Conservation (phyloP, 1,140 invertebrate genomes). For the Lepidurus packardi region DNA sequence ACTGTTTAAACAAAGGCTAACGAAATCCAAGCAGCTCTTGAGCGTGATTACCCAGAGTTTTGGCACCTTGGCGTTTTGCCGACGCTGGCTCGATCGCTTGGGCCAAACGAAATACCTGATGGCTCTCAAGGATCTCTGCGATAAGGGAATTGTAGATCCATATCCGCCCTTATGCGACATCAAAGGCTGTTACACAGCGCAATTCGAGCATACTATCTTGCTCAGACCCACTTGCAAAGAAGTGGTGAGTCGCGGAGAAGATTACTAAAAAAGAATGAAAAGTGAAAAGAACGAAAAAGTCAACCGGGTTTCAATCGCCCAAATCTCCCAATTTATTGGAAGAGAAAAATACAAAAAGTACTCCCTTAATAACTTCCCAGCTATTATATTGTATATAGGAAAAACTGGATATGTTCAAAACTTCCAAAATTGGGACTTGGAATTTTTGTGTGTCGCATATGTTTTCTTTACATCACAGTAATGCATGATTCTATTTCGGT, state of each 20-base stretch:
- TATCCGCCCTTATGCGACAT: constrained; percentile 98
- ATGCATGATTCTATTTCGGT: background rate
- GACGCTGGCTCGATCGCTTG: constrained; percentile 94
- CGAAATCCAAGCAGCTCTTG: constrained; percentile 86
- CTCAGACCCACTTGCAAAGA: constrained; percentile 98
- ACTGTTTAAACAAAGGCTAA: constrained; percentile 55
- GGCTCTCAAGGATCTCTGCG: constrained; percentile 96
- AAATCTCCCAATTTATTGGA: background rate
- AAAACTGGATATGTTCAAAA: no score
- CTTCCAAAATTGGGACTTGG: no score
- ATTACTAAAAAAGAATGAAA: constrained; percentile 63
- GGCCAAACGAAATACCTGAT: constrained; percentile 97
- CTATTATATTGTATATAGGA: no score
- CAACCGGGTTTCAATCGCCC: background rate
- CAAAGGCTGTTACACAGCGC: constrained; percentile 97
- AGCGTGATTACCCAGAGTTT: constrained; percentile 98
- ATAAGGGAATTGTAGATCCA: constrained; percentile 88
- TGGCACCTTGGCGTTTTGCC: constrained; percentile 96
- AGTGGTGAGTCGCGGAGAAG: constrained; percentile 89
- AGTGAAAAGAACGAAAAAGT: background rate
- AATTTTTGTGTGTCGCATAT: no score
- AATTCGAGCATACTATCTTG: constrained; percentile 98
- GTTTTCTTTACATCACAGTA: background rate
- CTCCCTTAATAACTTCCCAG: background rate
- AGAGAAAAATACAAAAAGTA: constrained; percentile 20